Percentiles rank a stretch among this genome's conserved stretches.
Conservation (phyloP, 2,113 vertebrate species). For the Leptobrachium ailaonicum region DNA sequence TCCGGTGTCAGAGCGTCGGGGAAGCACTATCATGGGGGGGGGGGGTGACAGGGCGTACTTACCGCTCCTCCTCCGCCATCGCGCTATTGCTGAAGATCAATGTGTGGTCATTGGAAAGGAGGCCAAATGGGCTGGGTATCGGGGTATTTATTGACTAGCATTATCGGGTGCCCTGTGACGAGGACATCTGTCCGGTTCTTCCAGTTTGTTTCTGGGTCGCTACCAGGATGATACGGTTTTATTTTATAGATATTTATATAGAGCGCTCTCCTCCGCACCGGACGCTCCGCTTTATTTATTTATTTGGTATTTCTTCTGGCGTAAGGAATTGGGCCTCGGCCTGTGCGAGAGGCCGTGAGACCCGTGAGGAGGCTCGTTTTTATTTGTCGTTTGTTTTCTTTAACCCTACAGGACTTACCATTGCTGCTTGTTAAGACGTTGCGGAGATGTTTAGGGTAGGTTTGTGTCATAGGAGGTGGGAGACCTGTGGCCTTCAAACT, state of each 20-base stretch:
- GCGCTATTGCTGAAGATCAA: neutral
- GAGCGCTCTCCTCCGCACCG: constrained; percentile 45
- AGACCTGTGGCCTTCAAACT: neutral
- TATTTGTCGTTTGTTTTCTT: too few species aligned
- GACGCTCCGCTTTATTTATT: constrained; percentile 44
- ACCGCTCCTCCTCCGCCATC: constrained; percentile 11
- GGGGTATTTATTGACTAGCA: constrained; percentile 72
- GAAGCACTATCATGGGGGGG: neutral
- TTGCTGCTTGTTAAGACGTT: constrained; percentile 53
- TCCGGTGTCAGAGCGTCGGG: neutral
- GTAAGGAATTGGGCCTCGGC: constrained; percentile 9
- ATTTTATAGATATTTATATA: constrained; percentile 50
- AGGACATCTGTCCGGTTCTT: constrained; percentile 47
- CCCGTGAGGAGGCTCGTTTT: constrained; percentile 34
- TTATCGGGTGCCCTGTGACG: constrained; percentile 55
- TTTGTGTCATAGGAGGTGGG: constrained; percentile 8
- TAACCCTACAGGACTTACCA: constrained; percentile 30
- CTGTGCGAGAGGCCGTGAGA: constrained; percentile 21
- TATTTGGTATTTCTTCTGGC: constrained; percentile 38
- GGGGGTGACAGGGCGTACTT: neutral
- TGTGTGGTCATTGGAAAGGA: constrained; percentile 46
- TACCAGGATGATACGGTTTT: constrained; percentile 42
- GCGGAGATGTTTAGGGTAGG: constrained; percentile 1
- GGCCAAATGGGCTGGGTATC: constrained; percentile 52
- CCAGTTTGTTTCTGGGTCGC: constrained; percentile 46